Evolutionary conservation across 2,797 vertebrate genomes (phyloP).

Genomic region (Sebastes hopkinsi): DNA sequence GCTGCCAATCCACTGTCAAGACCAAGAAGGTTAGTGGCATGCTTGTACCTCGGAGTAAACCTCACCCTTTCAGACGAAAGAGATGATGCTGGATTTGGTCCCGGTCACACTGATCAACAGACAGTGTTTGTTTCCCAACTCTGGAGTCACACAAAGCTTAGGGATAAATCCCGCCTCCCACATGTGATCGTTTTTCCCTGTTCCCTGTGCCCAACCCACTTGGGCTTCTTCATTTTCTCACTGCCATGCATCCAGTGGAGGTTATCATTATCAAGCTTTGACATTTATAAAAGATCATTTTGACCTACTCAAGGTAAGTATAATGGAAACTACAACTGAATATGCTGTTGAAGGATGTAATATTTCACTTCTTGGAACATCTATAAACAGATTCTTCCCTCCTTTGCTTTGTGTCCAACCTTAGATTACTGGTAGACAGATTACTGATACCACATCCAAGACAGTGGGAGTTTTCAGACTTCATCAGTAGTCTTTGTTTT

Average conservation of each 20-base stretch:
- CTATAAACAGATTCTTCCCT: constrained; percentile 39
- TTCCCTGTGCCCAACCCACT: neutral
- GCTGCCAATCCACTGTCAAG: constrained; percentile 97
- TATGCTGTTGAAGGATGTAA: constrained; percentile 3
- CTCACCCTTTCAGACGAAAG: neutral
- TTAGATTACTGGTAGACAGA: constrained; percentile 57
- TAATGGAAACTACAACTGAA: constrained; percentile 23
- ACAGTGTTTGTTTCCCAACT: constrained; percentile 11
- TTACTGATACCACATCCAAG: constrained; percentile 46
- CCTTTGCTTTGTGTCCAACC: constrained; percentile 33
- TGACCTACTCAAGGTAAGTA: constrained; percentile 13
- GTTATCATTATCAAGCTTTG: neutral
- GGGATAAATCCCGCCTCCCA: constrained; percentile 8
- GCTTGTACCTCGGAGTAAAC: constrained; percentile 2
- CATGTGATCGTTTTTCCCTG: neutral
- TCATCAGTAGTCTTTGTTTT: constrained; percentile 41
- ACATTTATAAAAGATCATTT: constrained; percentile 19
- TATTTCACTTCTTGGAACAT: constrained; percentile 43
- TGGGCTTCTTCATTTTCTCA: neutral
- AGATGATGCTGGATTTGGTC: constrained; percentile 8
- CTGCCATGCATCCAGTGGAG: neutral
- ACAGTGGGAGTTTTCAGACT: constrained; percentile 47
- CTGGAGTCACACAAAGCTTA: constrained; percentile 16
- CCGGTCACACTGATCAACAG: constrained; percentile 20
- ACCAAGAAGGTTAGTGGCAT: constrained; percentile 91